Evolutionary conservation across 92 coral and sea anemone genomes (phyloP).

Genomic region (Phenganax subtilis): DNA sequence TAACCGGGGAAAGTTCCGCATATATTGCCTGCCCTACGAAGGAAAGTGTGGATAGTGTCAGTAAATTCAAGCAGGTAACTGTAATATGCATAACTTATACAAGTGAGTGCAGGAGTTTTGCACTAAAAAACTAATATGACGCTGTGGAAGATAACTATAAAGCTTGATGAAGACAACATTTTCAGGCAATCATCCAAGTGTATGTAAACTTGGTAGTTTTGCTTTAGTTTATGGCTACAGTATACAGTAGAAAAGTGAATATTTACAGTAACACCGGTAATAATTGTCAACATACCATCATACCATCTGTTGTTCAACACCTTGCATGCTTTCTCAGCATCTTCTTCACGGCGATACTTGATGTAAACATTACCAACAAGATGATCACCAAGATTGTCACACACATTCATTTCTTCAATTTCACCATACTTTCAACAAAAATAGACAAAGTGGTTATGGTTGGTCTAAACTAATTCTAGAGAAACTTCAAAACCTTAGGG

Average conservation of each 20-base stretch:
- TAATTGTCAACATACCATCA: conserved; percentile 61
- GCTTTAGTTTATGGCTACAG: not conserved
- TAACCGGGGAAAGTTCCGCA: conserved; percentile 98
- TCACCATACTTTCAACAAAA: conserved; percentile 75
- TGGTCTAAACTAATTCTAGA: not conserved
- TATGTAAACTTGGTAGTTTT: not conserved
- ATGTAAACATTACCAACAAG: conserved; percentile 98
- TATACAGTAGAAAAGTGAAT: too few relatives aligned
- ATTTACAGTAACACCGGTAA: too few relatives aligned
- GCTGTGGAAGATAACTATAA: too few relatives aligned
- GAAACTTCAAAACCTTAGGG: not conserved
- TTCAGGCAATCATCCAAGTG: not conserved
- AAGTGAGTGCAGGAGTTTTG: not conserved
- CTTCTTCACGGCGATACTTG: conserved; percentile 98
- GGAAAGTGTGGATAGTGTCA: not conserved
- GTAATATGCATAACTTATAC: not conserved
- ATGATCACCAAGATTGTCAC: conserved; percentile 99
- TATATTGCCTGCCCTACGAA: conserved; percentile 86
- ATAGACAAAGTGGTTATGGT: not conserved
- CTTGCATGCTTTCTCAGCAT: conserved; percentile 93
- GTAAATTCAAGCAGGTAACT: too few relatives aligned
- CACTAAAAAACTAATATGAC: too few relatives aligned
- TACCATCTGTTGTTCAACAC: conserved; percentile 95
- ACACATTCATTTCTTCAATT: conserved; percentile 98
- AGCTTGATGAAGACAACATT: too few relatives aligned